A percentile compares a stretch with the other conserved stretches of the same genome.
phyloP scores from a whole-genome alignment of 2,113 vertebrate genomes.

The Camelus bactrianus region DNA sequence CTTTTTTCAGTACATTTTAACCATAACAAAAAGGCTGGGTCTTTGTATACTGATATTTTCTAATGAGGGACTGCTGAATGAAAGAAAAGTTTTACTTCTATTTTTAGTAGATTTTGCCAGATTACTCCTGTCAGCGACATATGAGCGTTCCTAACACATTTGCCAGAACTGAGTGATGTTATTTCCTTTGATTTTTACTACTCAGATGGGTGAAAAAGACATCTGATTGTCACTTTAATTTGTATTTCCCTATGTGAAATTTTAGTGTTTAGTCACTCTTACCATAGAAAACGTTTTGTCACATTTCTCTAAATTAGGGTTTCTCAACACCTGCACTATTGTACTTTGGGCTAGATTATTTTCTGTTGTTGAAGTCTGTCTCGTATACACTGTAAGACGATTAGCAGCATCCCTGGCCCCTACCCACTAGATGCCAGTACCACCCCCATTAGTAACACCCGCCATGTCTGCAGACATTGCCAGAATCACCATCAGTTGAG shows the following conservation, averaged over 20 bases:
- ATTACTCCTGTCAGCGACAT: not conserved
- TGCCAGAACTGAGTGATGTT: not conserved
- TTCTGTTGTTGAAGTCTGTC: not conserved
- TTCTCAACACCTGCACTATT: not conserved
- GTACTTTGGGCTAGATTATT: not conserved
- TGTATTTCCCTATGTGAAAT: not conserved
- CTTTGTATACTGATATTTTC: not conserved
- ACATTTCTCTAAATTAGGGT: not conserved
- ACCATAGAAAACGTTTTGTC: not conserved
- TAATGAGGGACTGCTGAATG: not conserved
- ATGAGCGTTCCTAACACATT: not conserved
- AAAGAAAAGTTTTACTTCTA: not conserved
- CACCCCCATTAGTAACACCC: not conserved
- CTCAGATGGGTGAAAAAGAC: not conserved
- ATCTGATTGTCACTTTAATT: constrained; percentile 23
- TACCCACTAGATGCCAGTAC: not conserved
- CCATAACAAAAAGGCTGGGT: not conserved
- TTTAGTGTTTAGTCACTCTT: not conserved
- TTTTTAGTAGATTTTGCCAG: not conserved
- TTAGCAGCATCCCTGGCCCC: not conserved
- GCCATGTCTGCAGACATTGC: not conserved
- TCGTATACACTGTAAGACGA: not conserved
- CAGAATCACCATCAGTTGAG: not conserved
- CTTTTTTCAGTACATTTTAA: constrained; percentile 2
- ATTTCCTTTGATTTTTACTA: constrained; percentile 2